Evolutionary conservation across 2,113 vertebrate genomes (phyloP).

Genomic region (Cyprinus carpio): DNA sequence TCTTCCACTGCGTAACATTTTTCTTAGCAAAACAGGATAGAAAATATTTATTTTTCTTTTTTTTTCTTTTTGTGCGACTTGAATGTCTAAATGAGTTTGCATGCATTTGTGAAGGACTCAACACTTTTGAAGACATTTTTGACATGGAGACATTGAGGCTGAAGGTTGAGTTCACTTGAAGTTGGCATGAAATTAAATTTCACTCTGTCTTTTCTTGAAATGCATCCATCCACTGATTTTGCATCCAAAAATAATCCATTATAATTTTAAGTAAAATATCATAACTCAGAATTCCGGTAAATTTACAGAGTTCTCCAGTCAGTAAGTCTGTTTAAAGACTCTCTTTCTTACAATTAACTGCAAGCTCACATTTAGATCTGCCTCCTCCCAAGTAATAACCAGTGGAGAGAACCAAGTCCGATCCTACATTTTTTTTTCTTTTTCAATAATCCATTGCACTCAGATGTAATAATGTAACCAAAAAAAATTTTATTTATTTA

Average conservation of each 20-base stretch:
- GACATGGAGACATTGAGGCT: background rate
- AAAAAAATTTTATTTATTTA: no score
- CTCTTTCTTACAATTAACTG: background rate
- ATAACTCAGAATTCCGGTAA: background rate
- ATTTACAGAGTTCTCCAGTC: background rate
- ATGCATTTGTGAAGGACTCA: background rate
- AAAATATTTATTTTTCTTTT: no score
- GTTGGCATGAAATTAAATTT: background rate
- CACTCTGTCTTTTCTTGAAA: background rate
- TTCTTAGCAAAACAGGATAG: background rate
- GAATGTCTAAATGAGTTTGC: background rate
- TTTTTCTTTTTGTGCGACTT: background rate
- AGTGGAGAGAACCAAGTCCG: background rate
- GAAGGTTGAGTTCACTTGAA: background rate
- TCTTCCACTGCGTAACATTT: background rate
- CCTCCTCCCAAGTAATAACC: background rate
- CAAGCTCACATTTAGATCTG: background rate
- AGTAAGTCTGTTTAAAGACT: background rate
- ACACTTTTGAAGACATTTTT: background rate
- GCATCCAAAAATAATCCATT: background rate
- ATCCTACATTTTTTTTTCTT: background rate
- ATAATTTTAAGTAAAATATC: background rate
- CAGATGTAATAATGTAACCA: no score
- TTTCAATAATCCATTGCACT: background rate
- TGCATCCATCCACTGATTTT: background rate